Evolutionary conservation across 2,888 invertebrate genomes (phyloP), one percentile per base, ranked within the genome.

Genomic region (Apodemia mormo): DNA sequence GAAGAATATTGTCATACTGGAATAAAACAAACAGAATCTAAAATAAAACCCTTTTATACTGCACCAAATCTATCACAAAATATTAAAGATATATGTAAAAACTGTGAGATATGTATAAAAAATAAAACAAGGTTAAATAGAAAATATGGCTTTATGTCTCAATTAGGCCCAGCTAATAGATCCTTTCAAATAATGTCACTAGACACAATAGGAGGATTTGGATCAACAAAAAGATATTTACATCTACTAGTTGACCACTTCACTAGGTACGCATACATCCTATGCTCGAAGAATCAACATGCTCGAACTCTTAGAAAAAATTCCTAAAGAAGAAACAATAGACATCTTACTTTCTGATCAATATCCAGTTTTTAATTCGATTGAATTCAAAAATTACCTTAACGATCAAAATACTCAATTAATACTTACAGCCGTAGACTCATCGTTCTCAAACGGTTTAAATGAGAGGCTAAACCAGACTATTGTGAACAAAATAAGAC

Each of bases 161-260:
- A 49, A 49, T 49, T 49, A 49, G 49, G 49, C 14, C 49, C 49
- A 49, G 49, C 49, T 49, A 49, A 49, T 14, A 14, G 14, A 49
- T 14, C 49, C 40, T 45, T 45, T 45, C 45, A 45, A 45, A 45
- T 45, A 10, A 45, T 45, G 45, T 45, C 45, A 45, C 10, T 45
- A 12, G 45, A 45, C 45, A 71, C 68, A 72, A 68, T 70, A 43
- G 70, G 70, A 68, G 76, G 76, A 45, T 79, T 77, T 69, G 78
- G 77, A 65, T 77, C 78, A 66, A 77, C 77, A 70, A 79, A 79
- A 69, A 76, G 58, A 74, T 79, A 79, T 68, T 68, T 77, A 67
- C 77, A 77, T 66, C 69, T 78, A 7, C 64, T 76, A 37, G 61
- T 70, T 30, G 74, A 75, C 66, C 73, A 77, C 49, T 77, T 75